Evolutionary conservation across 2,888 invertebrate species (phyloP).

Genomic region (Margaritifera margaritifera): DNA sequence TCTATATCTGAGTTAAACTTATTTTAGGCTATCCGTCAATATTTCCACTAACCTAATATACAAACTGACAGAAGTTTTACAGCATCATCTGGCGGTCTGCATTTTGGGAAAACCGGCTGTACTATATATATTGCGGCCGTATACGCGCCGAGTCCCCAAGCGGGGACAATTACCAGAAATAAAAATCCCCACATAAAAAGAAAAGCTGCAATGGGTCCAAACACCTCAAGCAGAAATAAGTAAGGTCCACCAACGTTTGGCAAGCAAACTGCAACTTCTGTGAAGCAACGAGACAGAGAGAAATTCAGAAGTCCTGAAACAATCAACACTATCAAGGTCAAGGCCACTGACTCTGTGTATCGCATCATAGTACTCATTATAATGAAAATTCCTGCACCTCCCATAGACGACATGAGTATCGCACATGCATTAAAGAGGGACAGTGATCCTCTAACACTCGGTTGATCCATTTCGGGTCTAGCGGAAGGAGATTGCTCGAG

Average conservation of each 20-base stretch:
- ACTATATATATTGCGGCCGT: conserved; percentile 44
- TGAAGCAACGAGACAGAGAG: conserved; percentile 41
- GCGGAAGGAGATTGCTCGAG: too few relatives aligned
- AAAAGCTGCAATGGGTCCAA: conserved; percentile 47
- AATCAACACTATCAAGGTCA: conserved; percentile 41
- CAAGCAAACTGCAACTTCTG: conserved; percentile 44
- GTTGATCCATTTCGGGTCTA: too few relatives aligned
- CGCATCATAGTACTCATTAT: conserved; percentile 41
- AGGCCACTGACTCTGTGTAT: conserved; percentile 45
- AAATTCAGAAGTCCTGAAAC: conserved; percentile 46
- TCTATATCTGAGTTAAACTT: background rate
- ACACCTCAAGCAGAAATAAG: conserved; percentile 42
- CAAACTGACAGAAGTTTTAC: conserved; percentile 43
- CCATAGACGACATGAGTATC: conserved; percentile 43
- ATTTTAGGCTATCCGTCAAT: background rate
- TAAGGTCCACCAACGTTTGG: conserved; percentile 53
- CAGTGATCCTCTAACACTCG: conserved; percentile 1
- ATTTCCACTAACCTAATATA: conserved; percentile 39
- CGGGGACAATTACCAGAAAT: conserved; percentile 39
- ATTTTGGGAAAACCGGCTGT: conserved; percentile 40
- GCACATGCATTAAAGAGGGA: conserved; percentile 25
- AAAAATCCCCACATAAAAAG: conserved; percentile 53
- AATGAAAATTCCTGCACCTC: conserved; percentile 48
- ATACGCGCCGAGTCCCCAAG: conserved; percentile 44
- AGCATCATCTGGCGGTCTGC: conserved; percentile 35